A percentile compares a stretch with the other conserved stretches of the same genome.
phyloP scores from a whole-genome alignment of 2,113 vertebrate species.

The Galbula dea region DNA sequence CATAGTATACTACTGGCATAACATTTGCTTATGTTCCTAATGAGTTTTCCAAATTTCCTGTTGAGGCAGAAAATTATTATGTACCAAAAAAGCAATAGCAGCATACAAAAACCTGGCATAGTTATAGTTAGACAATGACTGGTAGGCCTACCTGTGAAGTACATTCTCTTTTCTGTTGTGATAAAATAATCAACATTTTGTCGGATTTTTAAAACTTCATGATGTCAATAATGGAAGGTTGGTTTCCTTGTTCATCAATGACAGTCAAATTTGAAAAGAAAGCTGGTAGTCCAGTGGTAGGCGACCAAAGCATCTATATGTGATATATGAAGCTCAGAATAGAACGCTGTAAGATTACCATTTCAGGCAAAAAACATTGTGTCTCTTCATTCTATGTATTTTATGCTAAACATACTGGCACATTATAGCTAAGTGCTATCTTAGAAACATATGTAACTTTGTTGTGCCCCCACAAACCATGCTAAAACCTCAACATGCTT shows the following conservation, averaged over 20 bases:
- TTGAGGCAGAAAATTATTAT: neutral
- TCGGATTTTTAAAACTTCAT: neutral
- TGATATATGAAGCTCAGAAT: conserved; percentile 24
- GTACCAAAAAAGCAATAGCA: neutral
- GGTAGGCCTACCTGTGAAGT: neutral
- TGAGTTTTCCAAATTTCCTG: neutral
- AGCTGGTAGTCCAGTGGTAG: neutral
- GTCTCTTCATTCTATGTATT: conserved; percentile 46
- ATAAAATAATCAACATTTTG: neutral
- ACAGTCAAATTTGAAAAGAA: too few species aligned
- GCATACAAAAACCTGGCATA: neutral
- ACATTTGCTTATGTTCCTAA: neutral
- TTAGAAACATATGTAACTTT: conserved; percentile 69
- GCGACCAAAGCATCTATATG: conserved; percentile 52
- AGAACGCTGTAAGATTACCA: neutral
- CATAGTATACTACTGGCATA: neutral
- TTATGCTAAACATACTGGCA: conserved; percentile 66
- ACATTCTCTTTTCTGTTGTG: neutral
- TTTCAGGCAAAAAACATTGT: conserved; percentile 39
- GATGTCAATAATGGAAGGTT: neutral
- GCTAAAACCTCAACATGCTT: conserved; percentile 77
- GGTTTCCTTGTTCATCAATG: too few species aligned
- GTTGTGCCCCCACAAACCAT: conserved; percentile 72
- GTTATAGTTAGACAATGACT: neutral
- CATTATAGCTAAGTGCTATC: conserved; percentile 14